Conservation (phyloP, 1,140 invertebrate species). For the Wiebesia pumilae region DNA sequence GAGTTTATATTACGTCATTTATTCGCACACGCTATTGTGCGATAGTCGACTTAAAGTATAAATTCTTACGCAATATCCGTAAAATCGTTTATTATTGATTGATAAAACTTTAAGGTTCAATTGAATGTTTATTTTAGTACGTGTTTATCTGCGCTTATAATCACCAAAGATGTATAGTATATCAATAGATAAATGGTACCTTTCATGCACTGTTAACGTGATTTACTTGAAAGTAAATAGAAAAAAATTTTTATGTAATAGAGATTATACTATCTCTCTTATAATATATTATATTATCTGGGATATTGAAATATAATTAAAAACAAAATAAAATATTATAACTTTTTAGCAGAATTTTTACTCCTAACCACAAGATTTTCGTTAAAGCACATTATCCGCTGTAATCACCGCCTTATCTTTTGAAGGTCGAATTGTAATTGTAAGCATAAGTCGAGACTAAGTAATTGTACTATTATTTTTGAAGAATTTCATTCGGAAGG, state of each 20-base stretch:
- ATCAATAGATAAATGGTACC: background rate
- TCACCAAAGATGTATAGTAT: background rate
- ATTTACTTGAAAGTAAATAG: background rate
- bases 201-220: background rate
- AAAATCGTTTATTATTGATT: slow-evolving; percentile 15
- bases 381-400: too few relatives aligned
- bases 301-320: background rate
- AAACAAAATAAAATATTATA: background rate
- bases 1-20: background rate
- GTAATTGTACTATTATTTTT: too few relatives aligned
- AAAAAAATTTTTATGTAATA: background rate
- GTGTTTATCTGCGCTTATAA: background rate
- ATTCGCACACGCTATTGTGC: background rate
- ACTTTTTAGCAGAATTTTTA: too few relatives aligned
- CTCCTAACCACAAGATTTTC: too few relatives aligned
- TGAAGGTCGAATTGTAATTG: too few relatives aligned
- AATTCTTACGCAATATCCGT: slow-evolving; percentile 5
- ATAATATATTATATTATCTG: background rate
- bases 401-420: too few relatives aligned
- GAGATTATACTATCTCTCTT: background rate
- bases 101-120: background rate
- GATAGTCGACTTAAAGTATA: background rate
- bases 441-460: too few relatives aligned
- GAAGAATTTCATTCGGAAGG: too few relatives aligned
- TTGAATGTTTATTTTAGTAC: slow-evolving; percentile 5